Base-by-base conservation (phyloP, 2,113 vertebrate species). In the Tonatia bakeri region DNA sequence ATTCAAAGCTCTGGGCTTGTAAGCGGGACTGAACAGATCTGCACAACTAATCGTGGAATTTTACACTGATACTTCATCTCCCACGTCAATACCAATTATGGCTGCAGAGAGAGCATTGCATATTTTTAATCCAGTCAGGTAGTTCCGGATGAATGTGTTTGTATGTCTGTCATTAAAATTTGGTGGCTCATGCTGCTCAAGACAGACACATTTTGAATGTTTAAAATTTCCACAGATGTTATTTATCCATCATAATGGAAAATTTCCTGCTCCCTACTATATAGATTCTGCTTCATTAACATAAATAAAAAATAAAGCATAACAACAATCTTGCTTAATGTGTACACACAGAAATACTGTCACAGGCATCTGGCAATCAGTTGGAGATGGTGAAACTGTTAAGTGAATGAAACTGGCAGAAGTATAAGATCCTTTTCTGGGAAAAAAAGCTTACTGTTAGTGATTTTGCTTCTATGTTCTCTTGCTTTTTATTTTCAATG, bases 221-320 rank as follows among this genome's bases (percentile, higher is more conserved):
- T 95, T 96, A 93, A 97, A 94, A 96, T 96, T 97, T 97, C 73
- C n/a, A 67, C 77, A 97, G 92, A 96, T 97, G 85, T 90, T 98
- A 80, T 94, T 97, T 97, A 97, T 87, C 56, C 84, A 75, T 92
- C 36, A 98, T 52, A 90, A 96, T 83, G 94, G 82, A 94, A 98
- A 97, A 98, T 94, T 96, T 52, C 79, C 31, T 95, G 8, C 69
- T 97, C 19, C 96, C 85, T 84, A 40, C 38, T 88, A 56, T 36
- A 96, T 33, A 96, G 10, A 97, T 90, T 96, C 96, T 97, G 28
- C 77, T 92, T 97, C 87, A 95, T 94, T 97, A 97, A 16, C 72
- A 97, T 97, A 96, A 97, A 94, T 97, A 96, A 97, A 97, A 97
- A 95, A 87, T 92, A 97, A 98, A 97, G 31, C 84, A 73, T 95